Conservation (phyloP, 2,888 invertebrate genomes). For the Epistrophe grossulariae region DNA sequence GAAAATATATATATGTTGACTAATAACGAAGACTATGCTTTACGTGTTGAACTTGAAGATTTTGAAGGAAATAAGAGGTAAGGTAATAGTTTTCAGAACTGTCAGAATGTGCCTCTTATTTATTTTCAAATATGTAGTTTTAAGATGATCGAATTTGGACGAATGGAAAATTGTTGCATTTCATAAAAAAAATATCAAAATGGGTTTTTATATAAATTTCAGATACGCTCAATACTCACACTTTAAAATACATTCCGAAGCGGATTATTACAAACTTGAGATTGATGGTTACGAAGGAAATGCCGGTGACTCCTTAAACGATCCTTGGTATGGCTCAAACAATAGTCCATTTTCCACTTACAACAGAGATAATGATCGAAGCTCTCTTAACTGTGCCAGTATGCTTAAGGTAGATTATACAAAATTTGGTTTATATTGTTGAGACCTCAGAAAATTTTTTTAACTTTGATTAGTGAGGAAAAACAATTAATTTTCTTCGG, state of each 20-base stretch:
- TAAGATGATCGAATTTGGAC: no score
- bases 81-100: neutral
- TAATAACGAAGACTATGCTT: constrained; percentile 94
- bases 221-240: constrained; percentile 96
- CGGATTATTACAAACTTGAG: constrained; percentile 95
- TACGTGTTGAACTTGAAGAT: constrained; percentile 94
- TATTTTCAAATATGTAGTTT: no score
- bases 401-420: constrained; percentile 88
- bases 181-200: no score
- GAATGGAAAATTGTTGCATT: no score
- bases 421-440: neutral
- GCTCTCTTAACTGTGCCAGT: constrained; percentile 95
- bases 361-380: constrained; percentile 95
- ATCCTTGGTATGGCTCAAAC: constrained; percentile 97
- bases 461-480: no score
- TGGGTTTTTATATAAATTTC: constrained; percentile 3
- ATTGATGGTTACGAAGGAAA: constrained; percentile 96
- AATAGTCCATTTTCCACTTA: constrained; percentile 97
- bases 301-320: constrained; percentile 95
- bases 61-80: constrained; percentile 96
- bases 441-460: neutral
- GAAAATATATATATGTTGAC: constrained; percentile 97
- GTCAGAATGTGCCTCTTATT: no score
- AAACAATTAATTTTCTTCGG: no score
- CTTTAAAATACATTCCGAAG: constrained; percentile 96